Evolutionary conservation across 2,113 vertebrate genomes (phyloP).

Genomic region (Malurus elegans): DNA sequence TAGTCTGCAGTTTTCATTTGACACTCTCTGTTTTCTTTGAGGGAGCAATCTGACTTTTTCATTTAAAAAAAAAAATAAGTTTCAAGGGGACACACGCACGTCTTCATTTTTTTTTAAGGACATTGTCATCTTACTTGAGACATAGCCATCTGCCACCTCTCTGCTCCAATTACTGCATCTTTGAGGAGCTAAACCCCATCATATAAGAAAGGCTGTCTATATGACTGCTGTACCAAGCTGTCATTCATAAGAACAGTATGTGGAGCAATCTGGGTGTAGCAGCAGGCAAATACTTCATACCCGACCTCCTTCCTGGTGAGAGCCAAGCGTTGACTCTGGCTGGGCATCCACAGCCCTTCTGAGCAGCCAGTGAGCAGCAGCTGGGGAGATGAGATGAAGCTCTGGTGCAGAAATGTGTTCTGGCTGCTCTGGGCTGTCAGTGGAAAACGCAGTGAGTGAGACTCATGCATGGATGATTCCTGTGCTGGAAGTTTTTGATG

Average conservation of each 20-base stretch:
- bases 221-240: not conserved
- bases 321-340: accelerated
- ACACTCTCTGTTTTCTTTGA: not conserved
- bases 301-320: not conserved
- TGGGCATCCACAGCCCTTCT: not conserved
- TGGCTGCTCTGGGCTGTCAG: not conserved
- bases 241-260: not conserved
- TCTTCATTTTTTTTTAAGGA: not conserved
- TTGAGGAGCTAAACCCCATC: not conserved
- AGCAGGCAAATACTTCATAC: not conserved
- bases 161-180: not conserved
- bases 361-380: not conserved
- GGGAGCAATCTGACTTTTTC: not conserved
- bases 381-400: not conserved
- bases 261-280: not conserved
- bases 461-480: not conserved
- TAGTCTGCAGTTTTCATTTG: not conserved
- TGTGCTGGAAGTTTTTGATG: not conserved
- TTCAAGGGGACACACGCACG: not conserved
- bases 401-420: not conserved
- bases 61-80: not conserved
- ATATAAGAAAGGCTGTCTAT: not conserved
- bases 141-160: not conserved
- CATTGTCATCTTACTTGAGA: not conserved
- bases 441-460: not conserved